Evolutionary conservation across 1,140 invertebrate genomes (phyloP).

Genomic region (Micrasema minimum): DNA sequence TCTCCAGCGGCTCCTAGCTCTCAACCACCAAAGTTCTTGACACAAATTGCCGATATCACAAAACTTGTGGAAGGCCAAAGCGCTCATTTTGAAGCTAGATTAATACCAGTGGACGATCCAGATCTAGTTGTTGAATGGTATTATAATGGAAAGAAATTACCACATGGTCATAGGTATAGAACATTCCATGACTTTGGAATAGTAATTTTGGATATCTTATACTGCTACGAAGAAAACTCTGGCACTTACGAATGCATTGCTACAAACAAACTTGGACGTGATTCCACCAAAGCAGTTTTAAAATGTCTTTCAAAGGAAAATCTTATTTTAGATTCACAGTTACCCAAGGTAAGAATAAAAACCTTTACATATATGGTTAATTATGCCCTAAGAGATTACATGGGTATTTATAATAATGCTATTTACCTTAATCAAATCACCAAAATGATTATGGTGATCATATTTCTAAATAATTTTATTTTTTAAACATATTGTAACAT

Average conservation of each 20-base stretch:
- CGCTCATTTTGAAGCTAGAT: constrained; percentile 91
- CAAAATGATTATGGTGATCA: not conserved
- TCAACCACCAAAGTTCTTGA: constrained; percentile 90
- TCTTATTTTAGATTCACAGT: constrained; percentile 93
- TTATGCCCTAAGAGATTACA: no score
- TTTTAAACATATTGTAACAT: no score
- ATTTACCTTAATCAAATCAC: not conserved
- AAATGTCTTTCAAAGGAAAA: constrained; percentile 90
- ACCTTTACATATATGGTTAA: no score
- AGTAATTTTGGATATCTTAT: constrained; percentile 95
- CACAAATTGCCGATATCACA: constrained; percentile 84
- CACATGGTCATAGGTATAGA: constrained; percentile 92
- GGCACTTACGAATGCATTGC: constrained; percentile 93
- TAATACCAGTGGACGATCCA: constrained; percentile 92
- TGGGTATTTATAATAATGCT: no score
- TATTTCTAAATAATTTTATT: no score
- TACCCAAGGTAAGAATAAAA: constrained; percentile 87
- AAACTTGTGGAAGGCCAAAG: constrained; percentile 92
- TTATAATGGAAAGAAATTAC: constrained; percentile 91
- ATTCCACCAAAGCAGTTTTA: constrained; percentile 85
- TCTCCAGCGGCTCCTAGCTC: constrained; percentile 73
- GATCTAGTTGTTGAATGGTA: constrained; percentile 95
- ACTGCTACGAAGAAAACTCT: constrained; percentile 97
- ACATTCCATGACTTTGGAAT: constrained; percentile 98
- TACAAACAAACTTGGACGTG: constrained; percentile 90